Evolutionary conservation across 2,797 vertebrate genomes (phyloP).

Genomic region (Typhlichthys subterraneus): DNA sequence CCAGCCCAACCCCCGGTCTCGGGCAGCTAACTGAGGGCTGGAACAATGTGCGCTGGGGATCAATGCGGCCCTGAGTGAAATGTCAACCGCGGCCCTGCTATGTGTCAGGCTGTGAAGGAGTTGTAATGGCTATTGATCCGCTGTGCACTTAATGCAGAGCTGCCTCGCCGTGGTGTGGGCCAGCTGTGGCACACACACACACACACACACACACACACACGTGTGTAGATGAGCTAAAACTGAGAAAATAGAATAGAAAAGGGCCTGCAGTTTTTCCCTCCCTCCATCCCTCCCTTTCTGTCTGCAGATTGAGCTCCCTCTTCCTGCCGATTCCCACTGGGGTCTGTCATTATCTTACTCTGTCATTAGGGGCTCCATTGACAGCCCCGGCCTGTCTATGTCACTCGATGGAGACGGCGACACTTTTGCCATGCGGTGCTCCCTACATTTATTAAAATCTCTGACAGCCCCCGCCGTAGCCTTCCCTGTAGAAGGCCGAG

Average conservation of each 20-base stretch:
- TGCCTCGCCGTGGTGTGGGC: constrained; percentile 79
- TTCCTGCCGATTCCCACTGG: constrained; percentile 99
- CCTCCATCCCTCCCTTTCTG: constrained; percentile 89
- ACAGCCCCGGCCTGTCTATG: constrained; percentile 91
- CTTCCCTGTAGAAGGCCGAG: constrained; percentile 67
- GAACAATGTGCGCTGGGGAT: constrained; percentile 94
- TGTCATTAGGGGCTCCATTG: constrained; percentile 99
- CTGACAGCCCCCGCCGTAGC: constrained; percentile 84
- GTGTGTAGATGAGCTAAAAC: constrained; percentile 93
- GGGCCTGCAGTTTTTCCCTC: constrained; percentile 62
- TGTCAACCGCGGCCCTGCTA: constrained; percentile 94
- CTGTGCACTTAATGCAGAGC: constrained; percentile 97
- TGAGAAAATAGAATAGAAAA: constrained; percentile 89
- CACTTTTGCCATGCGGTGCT: constrained; percentile 96
- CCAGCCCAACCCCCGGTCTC: constrained; percentile 86
- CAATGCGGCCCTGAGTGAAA: constrained; percentile 96
- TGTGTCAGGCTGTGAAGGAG: constrained; percentile 97
- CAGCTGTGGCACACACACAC: constrained; percentile 82
- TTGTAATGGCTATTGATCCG: constrained; percentile 99
- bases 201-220: constrained; percentile 48
- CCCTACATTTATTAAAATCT: constrained; percentile 98
- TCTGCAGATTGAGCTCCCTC: constrained; percentile 99
- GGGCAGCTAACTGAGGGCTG: constrained; percentile 87
- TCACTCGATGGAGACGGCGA: constrained; percentile 99
- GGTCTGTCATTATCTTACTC: constrained; percentile 99